A percentile compares a stretch with the other conserved stretches of the same genome.
phyloP scores from a whole-genome alignment of 2,113 vertebrate genomes.

The Zapus hudsonius region DNA sequence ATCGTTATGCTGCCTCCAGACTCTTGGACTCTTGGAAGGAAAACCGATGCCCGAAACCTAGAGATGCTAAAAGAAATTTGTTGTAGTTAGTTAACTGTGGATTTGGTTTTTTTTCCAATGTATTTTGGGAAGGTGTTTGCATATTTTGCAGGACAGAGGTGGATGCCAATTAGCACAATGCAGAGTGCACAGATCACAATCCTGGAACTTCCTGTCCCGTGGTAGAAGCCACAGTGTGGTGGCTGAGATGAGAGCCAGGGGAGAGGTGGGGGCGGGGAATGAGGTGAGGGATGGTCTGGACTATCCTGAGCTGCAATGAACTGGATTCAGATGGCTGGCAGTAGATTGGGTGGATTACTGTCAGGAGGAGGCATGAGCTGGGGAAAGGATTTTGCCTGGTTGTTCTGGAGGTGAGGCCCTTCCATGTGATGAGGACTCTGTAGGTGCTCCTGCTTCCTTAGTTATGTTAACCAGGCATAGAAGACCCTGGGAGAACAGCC shows the following conservation, averaged over 20 bases:
- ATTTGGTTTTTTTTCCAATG: background rate
- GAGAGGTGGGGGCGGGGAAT: fast-evolving
- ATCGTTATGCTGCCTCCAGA: background rate
- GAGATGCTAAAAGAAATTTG: background rate
- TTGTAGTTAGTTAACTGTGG: background rate
- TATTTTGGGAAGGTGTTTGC: background rate
- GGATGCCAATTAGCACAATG: background rate
- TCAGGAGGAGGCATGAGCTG: background rate
- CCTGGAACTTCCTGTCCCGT: background rate
- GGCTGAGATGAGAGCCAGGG: background rate
- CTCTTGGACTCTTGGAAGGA: conserved; percentile 2
- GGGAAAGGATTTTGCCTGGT: background rate
- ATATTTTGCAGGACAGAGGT: background rate
- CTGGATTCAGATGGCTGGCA: background rate
- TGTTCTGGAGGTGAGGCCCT: background rate
- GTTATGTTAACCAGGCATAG: background rate
- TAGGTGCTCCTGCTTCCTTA: background rate
- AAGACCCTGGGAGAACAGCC: background rate
- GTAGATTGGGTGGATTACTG: background rate
- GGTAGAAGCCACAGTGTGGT: background rate
- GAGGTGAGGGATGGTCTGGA: no score
- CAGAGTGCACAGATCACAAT: background rate
- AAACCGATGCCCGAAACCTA: background rate
- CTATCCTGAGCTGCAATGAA: background rate
- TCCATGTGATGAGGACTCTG: background rate